Evolutionary conservation across 1,140 invertebrate genomes (phyloP), one percentile per base, ranked within the genome.

Genomic region (Subanguina moxae): DNA sequence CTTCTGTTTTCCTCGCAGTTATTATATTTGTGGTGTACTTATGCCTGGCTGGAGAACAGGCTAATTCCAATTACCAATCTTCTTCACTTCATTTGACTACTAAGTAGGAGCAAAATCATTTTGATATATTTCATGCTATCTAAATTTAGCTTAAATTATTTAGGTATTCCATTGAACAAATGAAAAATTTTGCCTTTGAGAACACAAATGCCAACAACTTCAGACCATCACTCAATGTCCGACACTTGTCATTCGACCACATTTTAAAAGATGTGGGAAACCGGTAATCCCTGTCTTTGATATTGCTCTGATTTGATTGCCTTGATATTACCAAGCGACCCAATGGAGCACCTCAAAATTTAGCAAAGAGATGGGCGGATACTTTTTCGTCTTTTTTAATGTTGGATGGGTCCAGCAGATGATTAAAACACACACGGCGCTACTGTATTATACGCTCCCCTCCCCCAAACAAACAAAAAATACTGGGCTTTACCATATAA

Each of bases 161-260:
- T 15, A 52, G 62, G 15, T 80, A 71, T 42, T 72, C 76, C 17
- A 48, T 78, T 11, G 78, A 78, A 11, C 59, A 78, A 65, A 78
- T 78, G 76, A 57, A 64, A 13, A 56, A 70, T 38, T 78, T 78
- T 45, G 76, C 76, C 13, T 73, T 73, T 25, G 74, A 73, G 19
- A 78, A 78, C 42, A 67, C 73, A 13, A 38, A 77, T 3, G 19
- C 66, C 1, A 74, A 59, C 15, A 62, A 76, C 32, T 79, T 61
- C 65, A 73, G 70, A 46, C 76, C 76, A 3, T 70, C 62, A 3
- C 65, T 77, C n/a, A 80, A 80, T 56, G 76, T 42, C 9, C 48
- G 67, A 42, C 78, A 67, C 68, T 58, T 78, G 21, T 65, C 75
- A 1, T 80, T 79, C 56, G 78, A 80, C 64, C 78, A 62, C 0